phyloP scores from a whole-genome alignment of 1,140 invertebrate genomes.

The Himalopsyche phryganea region DNA sequence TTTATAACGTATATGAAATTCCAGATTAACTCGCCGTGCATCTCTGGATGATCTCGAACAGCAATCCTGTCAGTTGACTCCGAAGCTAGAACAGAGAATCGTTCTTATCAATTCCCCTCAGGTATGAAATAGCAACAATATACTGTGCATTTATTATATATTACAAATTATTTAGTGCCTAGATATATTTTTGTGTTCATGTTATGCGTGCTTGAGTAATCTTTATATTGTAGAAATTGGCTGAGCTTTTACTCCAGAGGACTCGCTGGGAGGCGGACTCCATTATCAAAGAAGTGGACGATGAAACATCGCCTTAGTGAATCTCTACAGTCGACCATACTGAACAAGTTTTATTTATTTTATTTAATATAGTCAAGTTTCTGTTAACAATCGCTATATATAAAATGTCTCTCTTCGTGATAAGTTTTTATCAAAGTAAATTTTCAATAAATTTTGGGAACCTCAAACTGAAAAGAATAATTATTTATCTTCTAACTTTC shows the following conservation, averaged over 20 bases:
- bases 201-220: neutral
- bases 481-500: no score
- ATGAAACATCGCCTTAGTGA: constrained; percentile 54
- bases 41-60: constrained; percentile 75
- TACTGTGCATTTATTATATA: neutral
- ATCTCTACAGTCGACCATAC: no score
- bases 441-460: no score
- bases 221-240: constrained; percentile 51
- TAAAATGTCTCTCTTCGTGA: no score
- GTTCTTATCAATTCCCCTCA: constrained; percentile 66
- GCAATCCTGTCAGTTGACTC: constrained; percentile 70
- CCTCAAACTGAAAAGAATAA: no score
- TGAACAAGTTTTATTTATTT: no score
- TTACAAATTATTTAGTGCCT: neutral
- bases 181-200: constrained; percentile 1
- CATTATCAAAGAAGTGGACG: constrained; percentile 58
- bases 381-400: no score
- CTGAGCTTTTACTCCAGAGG: constrained; percentile 52
- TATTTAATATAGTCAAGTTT: no score
- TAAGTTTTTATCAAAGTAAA: no score
- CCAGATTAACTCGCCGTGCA: constrained; percentile 61
- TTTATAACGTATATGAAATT: constrained; percentile 8
- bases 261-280: constrained; percentile 58
- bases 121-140: constrained; percentile 41
- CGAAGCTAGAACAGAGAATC: constrained; percentile 72